Conservation (phyloP, 2,797 vertebrate genomes). For the Florisuga fusca region DNA sequence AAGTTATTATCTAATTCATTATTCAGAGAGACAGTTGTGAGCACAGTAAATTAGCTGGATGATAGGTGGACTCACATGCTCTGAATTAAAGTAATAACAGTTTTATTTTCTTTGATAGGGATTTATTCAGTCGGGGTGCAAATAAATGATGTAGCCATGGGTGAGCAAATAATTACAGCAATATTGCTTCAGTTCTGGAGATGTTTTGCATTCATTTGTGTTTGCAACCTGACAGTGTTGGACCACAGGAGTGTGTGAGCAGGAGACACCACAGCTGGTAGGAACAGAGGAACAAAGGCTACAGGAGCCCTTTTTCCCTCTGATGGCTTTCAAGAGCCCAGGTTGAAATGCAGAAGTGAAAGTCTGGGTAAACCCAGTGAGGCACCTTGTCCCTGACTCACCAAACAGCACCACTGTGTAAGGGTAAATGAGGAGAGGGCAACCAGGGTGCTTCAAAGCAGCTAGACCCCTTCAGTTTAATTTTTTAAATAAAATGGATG, state of each 20-base stretch:
- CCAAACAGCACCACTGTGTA: not conserved
- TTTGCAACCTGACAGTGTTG: not conserved
- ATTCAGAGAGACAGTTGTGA: slow-evolving; percentile 23
- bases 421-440: not conserved
- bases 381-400: not conserved
- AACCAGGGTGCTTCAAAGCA: not conserved
- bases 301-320: not conserved
- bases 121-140: not conserved
- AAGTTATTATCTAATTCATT: slow-evolving; percentile 39
- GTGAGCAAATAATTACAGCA: not conserved
- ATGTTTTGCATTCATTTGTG: not conserved
- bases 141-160: not conserved
- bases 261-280: not conserved
- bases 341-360: not conserved
- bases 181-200: not conserved
- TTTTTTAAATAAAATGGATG: not conserved
- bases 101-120: not conserved
- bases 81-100: not conserved
- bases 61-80: not conserved
- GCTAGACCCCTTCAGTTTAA: not conserved
- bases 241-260: not conserved
- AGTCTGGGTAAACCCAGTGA: not conserved
- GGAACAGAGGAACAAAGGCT: not conserved
- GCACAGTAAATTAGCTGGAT: slow-evolving; percentile 32
- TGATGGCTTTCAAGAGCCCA: not conserved